phyloP scores from a whole-genome alignment of 2,113 vertebrate genomes.

The Brevimyrus niger region DNA sequence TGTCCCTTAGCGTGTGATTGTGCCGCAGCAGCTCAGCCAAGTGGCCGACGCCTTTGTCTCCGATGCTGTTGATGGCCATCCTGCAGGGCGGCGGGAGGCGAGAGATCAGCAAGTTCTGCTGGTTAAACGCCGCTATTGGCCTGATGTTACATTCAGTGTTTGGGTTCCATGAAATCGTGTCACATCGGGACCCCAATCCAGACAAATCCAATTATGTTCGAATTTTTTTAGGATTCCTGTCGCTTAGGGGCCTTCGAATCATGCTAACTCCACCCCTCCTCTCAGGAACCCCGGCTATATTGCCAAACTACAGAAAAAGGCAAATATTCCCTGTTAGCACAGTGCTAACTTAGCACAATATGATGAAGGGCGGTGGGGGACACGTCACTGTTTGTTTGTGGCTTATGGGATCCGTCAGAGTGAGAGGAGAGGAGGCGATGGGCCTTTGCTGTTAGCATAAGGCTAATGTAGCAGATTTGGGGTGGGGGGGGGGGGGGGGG shows the following conservation, averaged over 20 bases:
- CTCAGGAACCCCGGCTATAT: not conserved
- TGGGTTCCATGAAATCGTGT: not conserved
- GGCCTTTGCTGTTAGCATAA: not conserved
- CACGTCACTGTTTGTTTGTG: not conserved
- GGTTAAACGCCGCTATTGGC: not conserved
- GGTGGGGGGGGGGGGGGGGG: not conserved
- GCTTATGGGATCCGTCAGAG: not conserved
- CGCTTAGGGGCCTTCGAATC: not conserved
- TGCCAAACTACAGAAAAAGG: not conserved
- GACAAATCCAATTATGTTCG: not conserved
- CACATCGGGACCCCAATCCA: not conserved
- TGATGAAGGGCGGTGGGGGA: not conserved
- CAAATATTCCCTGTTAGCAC: not conserved
- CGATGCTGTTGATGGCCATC: constrained; percentile 47
- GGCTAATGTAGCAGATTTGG: not conserved
- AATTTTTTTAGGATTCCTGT: not conserved
- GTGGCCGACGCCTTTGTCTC: constrained; percentile 34
- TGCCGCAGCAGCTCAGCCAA: constrained; percentile 39
- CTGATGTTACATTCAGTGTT: not conserved
- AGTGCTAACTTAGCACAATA: not conserved
- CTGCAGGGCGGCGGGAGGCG: not conserved
- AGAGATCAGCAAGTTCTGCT: not conserved
- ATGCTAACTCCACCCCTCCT: not conserved
- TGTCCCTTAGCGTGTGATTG: constrained; percentile 38
- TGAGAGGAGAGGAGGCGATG: not conserved